Base-by-base conservation (phyloP, 2,113 vertebrate species). In the Pomatorhinus ruficollis region DNA sequence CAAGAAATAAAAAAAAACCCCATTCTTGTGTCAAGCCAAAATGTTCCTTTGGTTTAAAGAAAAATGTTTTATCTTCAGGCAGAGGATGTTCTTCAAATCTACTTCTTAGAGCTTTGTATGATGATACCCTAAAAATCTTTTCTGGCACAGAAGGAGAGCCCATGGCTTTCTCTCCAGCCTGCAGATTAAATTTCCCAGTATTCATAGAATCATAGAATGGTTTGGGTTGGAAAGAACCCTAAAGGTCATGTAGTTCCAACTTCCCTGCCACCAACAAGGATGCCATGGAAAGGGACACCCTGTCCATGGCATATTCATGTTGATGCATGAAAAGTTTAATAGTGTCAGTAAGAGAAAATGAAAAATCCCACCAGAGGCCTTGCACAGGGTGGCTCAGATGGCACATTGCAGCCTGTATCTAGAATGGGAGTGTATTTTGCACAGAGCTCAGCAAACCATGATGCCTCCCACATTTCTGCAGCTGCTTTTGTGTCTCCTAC, bases 21-120 rank as follows among this genome's bases (percentile, higher is more conserved):
- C 39, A 77, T 77, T 92, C 12, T 70, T 83, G 15, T 53, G 39
- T 57, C 1, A 2, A 86, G 33, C 17, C 63, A 92, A 56, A 86
- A 81, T 59, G 47, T 63, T 86, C 63, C 82, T 63, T 44, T 77
- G 54, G 50, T 92, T 95, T 89, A 74, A 86, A 27, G 39, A 83
- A 83, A 83, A 86, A 59, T 27, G 10, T 83, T 89, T 94, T 61
- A 30, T 90, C 92, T 90, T 78, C 90, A 93, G 64, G 47, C 66
- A 69, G 40, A 87, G 12, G 57, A 66, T 77, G 17, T 31, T 88
- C 37, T 68, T 80, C 78, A 83, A 20, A 88, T 57, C 45, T 60
- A 2, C 27, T 33, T 75, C 53, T 79, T 57, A 77, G 50, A 81
- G 21, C 17, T 87, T 56, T 75, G 35, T 28, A 10, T 44, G 52